Conservation (phyloP, 2,888 invertebrate genomes). For the Carcina quercana region DNA sequence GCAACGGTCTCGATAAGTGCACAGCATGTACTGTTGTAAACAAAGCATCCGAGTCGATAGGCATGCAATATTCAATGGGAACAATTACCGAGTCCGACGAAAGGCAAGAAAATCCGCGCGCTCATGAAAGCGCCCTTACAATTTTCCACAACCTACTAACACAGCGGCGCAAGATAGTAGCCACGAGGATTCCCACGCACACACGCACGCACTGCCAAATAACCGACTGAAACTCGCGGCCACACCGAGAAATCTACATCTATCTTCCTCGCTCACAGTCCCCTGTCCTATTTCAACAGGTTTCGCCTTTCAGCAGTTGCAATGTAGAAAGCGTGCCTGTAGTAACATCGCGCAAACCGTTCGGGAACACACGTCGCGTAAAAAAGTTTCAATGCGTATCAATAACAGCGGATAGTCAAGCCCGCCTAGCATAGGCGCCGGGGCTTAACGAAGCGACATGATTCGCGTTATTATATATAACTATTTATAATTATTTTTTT, state of each 20-base stretch:
- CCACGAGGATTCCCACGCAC: slow-evolving; percentile 67
- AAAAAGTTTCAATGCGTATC: slow-evolving; percentile 69
- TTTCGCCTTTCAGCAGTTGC: slow-evolving; percentile 70
- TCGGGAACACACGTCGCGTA: slow-evolving; percentile 61
- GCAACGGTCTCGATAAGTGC: too few relatives aligned
- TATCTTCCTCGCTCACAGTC: slow-evolving; percentile 51
- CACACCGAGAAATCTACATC: slow-evolving; percentile 24
- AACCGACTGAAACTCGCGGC: slow-evolving; percentile 58
- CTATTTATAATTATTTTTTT: slow-evolving; percentile 63
- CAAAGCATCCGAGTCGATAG: slow-evolving; percentile 8
- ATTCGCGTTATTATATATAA: slow-evolving; percentile 39
- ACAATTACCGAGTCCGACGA: slow-evolving; percentile 34
- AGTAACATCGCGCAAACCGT: slow-evolving; percentile 69
- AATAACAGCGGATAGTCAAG: slow-evolving; percentile 64
- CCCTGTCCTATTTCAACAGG: slow-evolving; percentile 71
- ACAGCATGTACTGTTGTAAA: too few relatives aligned
- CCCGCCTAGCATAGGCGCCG: slow-evolving; percentile 48
- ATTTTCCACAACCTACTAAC: slow-evolving; percentile 71
- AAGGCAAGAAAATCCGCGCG: slow-evolving; percentile 51
- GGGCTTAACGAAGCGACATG: slow-evolving; percentile 40
- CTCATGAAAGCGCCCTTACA: slow-evolving; percentile 64
- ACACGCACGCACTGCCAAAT: slow-evolving; percentile 54
- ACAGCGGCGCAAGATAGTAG: slow-evolving; percentile 50
- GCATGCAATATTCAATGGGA: slow-evolving; percentile 35
- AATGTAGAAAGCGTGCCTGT: slow-evolving; percentile 64